Percentiles rank a stretch among this genome's conserved stretches.
These are phyloP conservation scores for Pionites leucogaster DNA, from an alignment of 2,113 vertebrate genomes.

Conservation along the genomic window DNA sequence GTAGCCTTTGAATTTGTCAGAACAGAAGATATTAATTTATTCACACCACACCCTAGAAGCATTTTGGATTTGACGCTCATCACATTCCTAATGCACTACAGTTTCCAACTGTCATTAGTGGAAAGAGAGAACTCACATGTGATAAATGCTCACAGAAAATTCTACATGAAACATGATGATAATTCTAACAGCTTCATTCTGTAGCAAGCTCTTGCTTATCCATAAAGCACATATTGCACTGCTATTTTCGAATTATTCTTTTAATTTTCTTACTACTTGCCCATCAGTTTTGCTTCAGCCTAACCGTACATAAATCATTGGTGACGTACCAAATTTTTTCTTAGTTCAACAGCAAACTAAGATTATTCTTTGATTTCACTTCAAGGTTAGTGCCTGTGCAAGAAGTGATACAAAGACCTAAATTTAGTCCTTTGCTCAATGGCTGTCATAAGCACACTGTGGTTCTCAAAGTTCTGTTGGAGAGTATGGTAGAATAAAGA, in stretches of 20 bases:
- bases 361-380: background rate
- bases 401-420: background rate
- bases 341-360: background rate
- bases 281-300: background rate
- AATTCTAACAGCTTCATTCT: background rate
- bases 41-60: background rate
- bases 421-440: background rate
- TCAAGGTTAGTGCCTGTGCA: background rate
- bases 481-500: background rate
- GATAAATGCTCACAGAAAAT: background rate
- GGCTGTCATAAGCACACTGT: accelerated
- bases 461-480: background rate
- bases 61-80: constrained; percentile 3
- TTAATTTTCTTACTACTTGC: background rate
- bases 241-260: background rate
- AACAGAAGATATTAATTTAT: constrained; percentile 26
- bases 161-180: background rate
- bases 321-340: background rate
- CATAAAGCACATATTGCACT: background rate
- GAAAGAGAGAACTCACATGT: background rate
- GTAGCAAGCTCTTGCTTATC: background rate
- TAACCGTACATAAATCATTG: background rate
- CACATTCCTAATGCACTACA: background rate
- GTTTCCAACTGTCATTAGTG: constrained; percentile 1
- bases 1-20: constrained; percentile 1